Base-by-base conservation (phyloP, 2,888 invertebrate genomes). In the Caenorhabditis sp. region DNA sequence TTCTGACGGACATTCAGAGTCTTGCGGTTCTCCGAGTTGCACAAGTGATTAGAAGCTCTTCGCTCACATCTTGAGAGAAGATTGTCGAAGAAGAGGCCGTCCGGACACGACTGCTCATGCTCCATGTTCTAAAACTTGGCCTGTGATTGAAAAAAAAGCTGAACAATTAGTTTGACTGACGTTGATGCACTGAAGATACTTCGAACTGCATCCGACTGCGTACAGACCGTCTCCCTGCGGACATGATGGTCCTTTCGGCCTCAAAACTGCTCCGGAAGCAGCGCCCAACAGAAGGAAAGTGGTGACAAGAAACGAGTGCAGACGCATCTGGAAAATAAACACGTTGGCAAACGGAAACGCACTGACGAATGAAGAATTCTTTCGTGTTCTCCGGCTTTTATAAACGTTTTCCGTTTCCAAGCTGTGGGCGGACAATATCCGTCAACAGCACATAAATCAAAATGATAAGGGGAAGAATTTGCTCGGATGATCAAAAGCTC, bases 161-260 rank as follows among this genome's bases (percentile, higher is more conserved):
- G n/a, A n/a, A n/a, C n/a, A n/a, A n/a, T n/a, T 39, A 15, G 35
- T 35, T 3, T 5, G 50, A 43, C 70, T 62, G 15, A 77, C 77
- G 27, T 71, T 55, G 0, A 66, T 61, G 46, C 77, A 77, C 9
- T 66, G 55, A 1, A 77, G 22, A 20, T 61, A 77, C 24, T 48
- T 39, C 0, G n/a, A 13, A 13, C 48, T 77, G 37, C 77, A 77
- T 0, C 71, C 77, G 7, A 71, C 48, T 0, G 65, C 65, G 24
- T 77, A 77, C 11, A 71, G 20, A 7, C 77, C 71, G n/a, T 77
- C 61, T 6, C 77, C 77, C 8, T 66, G 41, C 4, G 70, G 58
- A 32, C 76, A 76, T 32, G 52, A 46, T 35, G 61, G 56, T 26
- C 62, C 68, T n/a, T 48, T 43, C 0, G 55, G 46, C 2, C 30